Conservation (phyloP, 1,140 invertebrate species). For the Telenomus remus region DNA sequence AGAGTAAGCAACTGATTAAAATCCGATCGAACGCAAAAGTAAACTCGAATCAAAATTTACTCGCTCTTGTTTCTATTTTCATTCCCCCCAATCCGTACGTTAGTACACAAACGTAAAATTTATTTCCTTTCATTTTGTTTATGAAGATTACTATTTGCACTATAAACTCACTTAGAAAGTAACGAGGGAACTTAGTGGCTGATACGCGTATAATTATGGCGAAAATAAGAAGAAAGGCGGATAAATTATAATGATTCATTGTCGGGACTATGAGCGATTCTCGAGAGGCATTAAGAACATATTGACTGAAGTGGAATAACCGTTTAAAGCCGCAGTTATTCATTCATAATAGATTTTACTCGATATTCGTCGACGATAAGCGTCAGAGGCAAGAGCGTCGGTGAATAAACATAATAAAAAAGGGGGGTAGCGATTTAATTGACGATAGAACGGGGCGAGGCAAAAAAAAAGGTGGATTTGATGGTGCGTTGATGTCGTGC, state of each 20-base stretch:
- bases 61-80: neutral
- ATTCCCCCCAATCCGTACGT: neutral
- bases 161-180: too few relatives aligned
- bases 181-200: too few relatives aligned
- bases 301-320: constrained; percentile 11
- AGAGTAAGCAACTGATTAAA: constrained; percentile 4
- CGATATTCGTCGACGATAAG: constrained; percentile 13
- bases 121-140: too few relatives aligned
- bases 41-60: neutral
- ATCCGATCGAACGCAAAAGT: neutral
- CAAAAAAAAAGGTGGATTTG: constrained; percentile 33
- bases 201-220: neutral
- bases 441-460: constrained; percentile 40
- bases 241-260: constrained; percentile 7
- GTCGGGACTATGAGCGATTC: neutral
- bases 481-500: constrained; percentile 31
- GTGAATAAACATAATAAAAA: constrained; percentile 39
- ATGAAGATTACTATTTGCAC: too few relatives aligned
- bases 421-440: constrained; percentile 43
- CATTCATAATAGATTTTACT: constrained; percentile 4
- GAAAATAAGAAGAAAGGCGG: neutral
- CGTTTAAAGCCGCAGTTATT: constrained; percentile 15
- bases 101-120: too few relatives aligned
- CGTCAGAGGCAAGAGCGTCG: neutral
- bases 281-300: constrained; percentile 10